Evolutionary conservation across 2,797 vertebrate species (phyloP).

Genomic region (Chaenodraco wilsoni): DNA sequence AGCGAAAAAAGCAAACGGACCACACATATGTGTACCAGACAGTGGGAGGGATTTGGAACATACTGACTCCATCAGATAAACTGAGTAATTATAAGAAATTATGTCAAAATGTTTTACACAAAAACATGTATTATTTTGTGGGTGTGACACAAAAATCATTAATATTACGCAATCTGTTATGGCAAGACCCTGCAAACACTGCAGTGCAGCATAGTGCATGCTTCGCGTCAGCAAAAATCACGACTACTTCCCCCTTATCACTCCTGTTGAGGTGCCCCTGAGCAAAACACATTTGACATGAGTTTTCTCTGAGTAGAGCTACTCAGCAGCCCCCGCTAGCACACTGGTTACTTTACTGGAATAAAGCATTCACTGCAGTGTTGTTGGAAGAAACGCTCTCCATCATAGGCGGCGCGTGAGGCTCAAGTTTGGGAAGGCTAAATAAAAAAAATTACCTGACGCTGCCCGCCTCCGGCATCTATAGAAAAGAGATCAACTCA

Average conservation of each 20-base stretch:
- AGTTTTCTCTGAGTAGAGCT: conserved; percentile 18
- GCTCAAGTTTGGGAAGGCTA: too few species aligned
- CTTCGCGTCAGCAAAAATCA: conserved; percentile 42
- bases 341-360: conserved; percentile 5
- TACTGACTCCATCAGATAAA: conserved; percentile 18
- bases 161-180: not conserved
- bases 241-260: conserved; percentile 31
- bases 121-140: conserved; percentile 16
- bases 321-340: conserved; percentile 11
- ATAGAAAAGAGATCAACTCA: too few species aligned
- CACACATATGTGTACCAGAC: conserved; percentile 18
- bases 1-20: conserved; percentile 15
- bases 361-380: not conserved
- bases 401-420: not conserved
- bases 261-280: conserved; percentile 57
- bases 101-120: conserved; percentile 21
- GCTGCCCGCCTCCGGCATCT: too few species aligned
- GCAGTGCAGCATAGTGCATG: conserved; percentile 46
- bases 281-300: conserved; percentile 43
- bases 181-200: conserved; percentile 33
- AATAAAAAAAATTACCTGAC: too few species aligned
- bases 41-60: conserved; percentile 9
- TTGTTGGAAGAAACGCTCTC: not conserved
- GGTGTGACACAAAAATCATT: conserved; percentile 26
- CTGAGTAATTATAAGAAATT: conserved; percentile 23